A percentile compares a stretch with the other conserved stretches of the same genome.
Evolutionary conservation across 2,888 invertebrate genomes (phyloP).

Genomic region (Synergus gifuensis): DNA sequence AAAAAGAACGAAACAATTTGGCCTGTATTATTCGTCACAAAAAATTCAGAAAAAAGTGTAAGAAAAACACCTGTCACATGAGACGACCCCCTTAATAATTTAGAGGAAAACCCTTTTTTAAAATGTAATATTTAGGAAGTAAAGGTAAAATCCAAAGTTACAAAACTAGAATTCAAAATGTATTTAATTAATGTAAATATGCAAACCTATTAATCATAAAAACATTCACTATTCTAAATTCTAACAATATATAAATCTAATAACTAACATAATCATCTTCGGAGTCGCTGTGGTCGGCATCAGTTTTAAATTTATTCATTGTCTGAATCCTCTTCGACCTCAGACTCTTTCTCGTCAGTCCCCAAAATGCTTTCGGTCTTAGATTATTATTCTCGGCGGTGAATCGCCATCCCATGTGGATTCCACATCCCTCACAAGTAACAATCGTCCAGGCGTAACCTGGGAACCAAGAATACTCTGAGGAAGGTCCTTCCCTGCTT

Average conservation of each 20-base stretch:
- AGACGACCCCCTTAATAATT: no score
- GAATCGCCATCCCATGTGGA: conserved; percentile 91
- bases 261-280: conserved; percentile 4
- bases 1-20: no score
- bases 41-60: no score
- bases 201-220: no score
- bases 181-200: no score
- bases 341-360: conserved; percentile 81
- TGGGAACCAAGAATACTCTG: conserved; percentile 92
- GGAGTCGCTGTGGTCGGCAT: conserved; percentile 42
- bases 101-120: no score
- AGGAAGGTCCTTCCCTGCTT: conserved; percentile 80
- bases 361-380: conserved; percentile 85
- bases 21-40: no score
- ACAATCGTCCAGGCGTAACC: conserved; percentile 92
- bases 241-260: background rate
- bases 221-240: background rate
- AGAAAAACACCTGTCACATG: no score
- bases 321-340: conserved; percentile 53
- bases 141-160: no score
- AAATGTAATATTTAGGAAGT: no score
- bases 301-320: conserved; percentile 52
- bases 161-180: no score
- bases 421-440: conserved; percentile 83
- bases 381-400: conserved; percentile 82